Evolutionary conservation across 2,113 vertebrate species (phyloP).

Genomic region (Phoxinus phoxinus): DNA sequence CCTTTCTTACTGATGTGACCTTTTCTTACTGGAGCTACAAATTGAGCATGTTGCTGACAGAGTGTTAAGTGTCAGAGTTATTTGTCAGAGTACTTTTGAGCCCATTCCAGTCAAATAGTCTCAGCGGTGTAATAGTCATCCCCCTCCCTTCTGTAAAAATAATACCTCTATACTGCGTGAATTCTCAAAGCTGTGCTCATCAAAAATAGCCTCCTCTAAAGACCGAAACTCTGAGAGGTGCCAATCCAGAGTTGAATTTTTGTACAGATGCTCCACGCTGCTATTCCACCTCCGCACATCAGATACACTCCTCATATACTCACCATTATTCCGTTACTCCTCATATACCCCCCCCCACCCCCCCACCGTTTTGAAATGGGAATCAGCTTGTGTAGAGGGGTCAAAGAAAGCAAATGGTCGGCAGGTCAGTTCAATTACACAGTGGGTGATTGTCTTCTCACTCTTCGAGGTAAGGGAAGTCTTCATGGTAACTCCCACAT

Average conservation of each 20-base stretch:
- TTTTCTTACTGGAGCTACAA: constrained; percentile 27
- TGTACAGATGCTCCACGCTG: constrained; percentile 37
- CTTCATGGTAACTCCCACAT: constrained; percentile 53
- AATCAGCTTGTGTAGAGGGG: constrained; percentile 44
- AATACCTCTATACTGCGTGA: background rate
- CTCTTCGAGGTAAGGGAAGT: constrained; percentile 40
- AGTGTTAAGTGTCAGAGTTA: constrained; percentile 15
- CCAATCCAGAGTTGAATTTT: constrained; percentile 47
- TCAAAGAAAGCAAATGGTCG: constrained; percentile 56
- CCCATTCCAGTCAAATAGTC: constrained; percentile 32
- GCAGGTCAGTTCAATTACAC: constrained; percentile 63
- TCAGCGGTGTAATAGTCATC: constrained; percentile 43
- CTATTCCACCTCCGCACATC: constrained; percentile 36
- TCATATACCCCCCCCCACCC: background rate
- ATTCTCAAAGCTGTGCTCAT: constrained; percentile 47
- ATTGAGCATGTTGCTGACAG: constrained; percentile 31
- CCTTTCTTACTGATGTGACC: constrained; percentile 29
- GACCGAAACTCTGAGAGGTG: constrained; percentile 15
- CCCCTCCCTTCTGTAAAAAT: background rate
- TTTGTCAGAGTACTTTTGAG: constrained; percentile 37
- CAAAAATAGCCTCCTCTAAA: constrained; percentile 49
- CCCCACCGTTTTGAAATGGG: constrained; percentile 46
- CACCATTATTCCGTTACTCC: too few relatives aligned
- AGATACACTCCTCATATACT: constrained; percentile 19
- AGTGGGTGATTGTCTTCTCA: constrained; percentile 51